Evolutionary conservation across 1,140 invertebrate genomes (phyloP), one percentile per base, ranked within the genome.

Genomic region (Eumeta japonica): DNA sequence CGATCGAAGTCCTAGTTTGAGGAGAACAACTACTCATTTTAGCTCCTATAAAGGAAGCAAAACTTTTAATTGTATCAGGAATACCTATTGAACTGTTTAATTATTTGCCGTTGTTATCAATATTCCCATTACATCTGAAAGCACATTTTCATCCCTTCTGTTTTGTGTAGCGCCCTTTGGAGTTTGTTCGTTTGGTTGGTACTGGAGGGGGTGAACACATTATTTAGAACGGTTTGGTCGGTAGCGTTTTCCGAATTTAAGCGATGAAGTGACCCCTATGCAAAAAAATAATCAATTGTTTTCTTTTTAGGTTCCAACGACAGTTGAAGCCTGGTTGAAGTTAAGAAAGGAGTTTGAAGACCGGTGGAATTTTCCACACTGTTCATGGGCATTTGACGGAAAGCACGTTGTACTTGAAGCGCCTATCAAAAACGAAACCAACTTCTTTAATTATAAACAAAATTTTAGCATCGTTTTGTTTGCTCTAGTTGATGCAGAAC

Each of bases 321-420:
- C 37, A 18, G 24, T 15, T 27, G 31, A 39, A 16, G 38, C 45
- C 28, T 58, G 49, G 55, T 38, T 46, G 29, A 19, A 19, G 30
- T 42, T 55, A 27, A 49, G 47, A 33, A 19, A n/a, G n/a, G n/a
- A n/a, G n/a, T n/a, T n/a, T n/a, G n/a, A n/a, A n/a, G n/a, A n/a
- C 34, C 44, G 38, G 29, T 32, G 10, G 35, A 27, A 11, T 36
- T 40, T 15, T 20, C 19, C 16, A 5, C 30, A 32, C 14, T 5
- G 7, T 16, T 7, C 17, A n/a, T 14, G 30, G 9, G 11, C 30
- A 14, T 16, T 32, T 14, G 30, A 15, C 17, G 30, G 30, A 10
- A 32, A 32, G 17, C 30, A 32, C 14, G 14, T 15, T 10, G 17
- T 32, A 16, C 7, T 32, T n/a, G 14, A 32, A 16, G n/a, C 30